A percentile compares a stretch with the other conserved stretches of the same genome.
phyloP scores from a whole-genome alignment of 1,140 invertebrate species.

The Dreissena polymorpha region DNA sequence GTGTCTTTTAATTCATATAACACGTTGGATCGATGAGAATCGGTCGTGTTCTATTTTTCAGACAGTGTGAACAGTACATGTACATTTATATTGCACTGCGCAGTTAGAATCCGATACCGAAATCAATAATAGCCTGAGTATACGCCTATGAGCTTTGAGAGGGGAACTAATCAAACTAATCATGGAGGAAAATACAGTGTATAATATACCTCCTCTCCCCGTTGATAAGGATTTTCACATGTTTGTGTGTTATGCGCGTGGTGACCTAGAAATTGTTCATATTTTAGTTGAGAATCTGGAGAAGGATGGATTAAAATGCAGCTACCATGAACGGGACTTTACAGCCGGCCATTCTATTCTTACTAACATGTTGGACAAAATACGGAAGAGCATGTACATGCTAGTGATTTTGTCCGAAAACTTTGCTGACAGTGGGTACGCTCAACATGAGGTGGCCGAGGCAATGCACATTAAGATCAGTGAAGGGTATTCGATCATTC shows the following conservation, averaged over 20 bases:
- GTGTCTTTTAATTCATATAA: too few relatives aligned
- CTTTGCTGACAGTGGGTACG: conserved; percentile 9
- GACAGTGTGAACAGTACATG: too few relatives aligned
- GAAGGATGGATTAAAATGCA: neutral
- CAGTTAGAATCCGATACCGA: too few relatives aligned
- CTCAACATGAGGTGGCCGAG: conserved; percentile 3
- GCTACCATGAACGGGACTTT: conserved; percentile 15
- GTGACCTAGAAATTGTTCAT: neutral
- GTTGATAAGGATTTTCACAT: conserved; percentile 19
- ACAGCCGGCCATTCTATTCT: neutral
- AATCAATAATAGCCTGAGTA: too few relatives aligned
- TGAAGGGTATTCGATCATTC: neutral
- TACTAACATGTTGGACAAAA: conserved; percentile 5
- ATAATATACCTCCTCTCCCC: neutral
- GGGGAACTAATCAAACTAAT: neutral
- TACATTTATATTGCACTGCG: too few relatives aligned
- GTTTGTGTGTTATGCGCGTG: conserved; percentile 27
- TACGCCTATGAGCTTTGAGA: too few relatives aligned
- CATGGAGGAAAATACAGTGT: neutral
- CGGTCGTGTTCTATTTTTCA: too few relatives aligned
- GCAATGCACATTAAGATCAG: conserved; percentile 2
- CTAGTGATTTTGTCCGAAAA: conserved; percentile 23
- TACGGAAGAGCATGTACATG: neutral
- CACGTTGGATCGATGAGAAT: too few relatives aligned
- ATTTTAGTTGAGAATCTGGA: conserved; percentile 20